Conservation (phyloP, 2,888 invertebrate species). For the Rhimphoctona megacephalus region DNA sequence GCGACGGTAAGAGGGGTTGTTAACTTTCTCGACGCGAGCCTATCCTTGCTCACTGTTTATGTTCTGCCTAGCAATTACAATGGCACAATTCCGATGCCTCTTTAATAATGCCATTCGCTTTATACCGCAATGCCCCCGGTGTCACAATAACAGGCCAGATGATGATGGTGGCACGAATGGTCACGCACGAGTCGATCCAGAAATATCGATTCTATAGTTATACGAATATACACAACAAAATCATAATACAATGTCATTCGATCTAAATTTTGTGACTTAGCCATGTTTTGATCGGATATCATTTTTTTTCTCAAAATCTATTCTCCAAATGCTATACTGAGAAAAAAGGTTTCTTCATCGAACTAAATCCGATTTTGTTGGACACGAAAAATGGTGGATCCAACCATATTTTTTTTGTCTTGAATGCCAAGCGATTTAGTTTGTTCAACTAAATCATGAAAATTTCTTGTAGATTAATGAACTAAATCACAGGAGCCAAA, state of each 20-base stretch:
- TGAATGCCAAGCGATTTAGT: no score
- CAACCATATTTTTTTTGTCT: no score
- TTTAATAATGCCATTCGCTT: slow-evolving; percentile 49
- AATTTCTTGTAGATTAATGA: no score
- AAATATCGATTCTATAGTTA: slow-evolving; percentile 35
- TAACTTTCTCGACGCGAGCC: slow-evolving; percentile 48
- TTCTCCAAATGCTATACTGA: no score
- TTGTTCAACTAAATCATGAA: no score
- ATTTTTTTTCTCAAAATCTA: no score
- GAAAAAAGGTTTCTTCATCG: no score
- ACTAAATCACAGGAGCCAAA: no score
- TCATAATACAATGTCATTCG: neutral
- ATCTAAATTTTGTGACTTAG: neutral
- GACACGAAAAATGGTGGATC: no score
- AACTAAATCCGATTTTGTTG: no score
- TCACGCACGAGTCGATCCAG: slow-evolving; percentile 50
- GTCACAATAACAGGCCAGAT: slow-evolving; percentile 42
- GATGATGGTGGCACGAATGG: slow-evolving; percentile 32
- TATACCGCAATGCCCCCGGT: slow-evolving; percentile 20
- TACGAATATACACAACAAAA: neutral
- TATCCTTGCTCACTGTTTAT: slow-evolving; percentile 22
- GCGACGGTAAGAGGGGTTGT: neutral
- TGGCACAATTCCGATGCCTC: slow-evolving; percentile 58
- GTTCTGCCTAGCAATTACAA: slow-evolving; percentile 47
- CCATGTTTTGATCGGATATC: neutral